Conservation (phyloP, 2,797 vertebrate genomes). For the Melanotaenia boesemani region DNA sequence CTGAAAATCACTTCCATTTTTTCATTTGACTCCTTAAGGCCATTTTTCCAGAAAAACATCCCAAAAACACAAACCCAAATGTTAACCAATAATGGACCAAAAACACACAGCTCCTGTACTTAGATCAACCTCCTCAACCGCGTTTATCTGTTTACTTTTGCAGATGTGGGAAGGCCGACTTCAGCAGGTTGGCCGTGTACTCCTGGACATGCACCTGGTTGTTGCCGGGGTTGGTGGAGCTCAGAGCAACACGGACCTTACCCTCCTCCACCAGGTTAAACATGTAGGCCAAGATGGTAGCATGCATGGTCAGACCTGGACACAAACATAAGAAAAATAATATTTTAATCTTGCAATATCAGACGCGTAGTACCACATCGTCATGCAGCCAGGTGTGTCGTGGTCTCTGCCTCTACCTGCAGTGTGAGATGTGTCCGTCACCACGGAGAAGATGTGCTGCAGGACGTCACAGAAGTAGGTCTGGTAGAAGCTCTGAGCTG, state of each 20-base stretch:
- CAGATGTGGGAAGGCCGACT: slow-evolving; percentile 97
- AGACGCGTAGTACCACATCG: neutral
- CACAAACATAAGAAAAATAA: neutral
- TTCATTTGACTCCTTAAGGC: too few relatives aligned
- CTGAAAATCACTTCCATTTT: too few relatives aligned
- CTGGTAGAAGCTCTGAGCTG: slow-evolving; percentile 98
- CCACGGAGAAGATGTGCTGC: slow-evolving; percentile 98
- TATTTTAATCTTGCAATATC: too few relatives aligned
- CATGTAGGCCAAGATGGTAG: slow-evolving; percentile 98
- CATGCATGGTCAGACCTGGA: slow-evolving; percentile 97
- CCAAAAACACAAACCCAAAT: too few relatives aligned
- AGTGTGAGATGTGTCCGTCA: slow-evolving; percentile 97
- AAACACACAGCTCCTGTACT: too few relatives aligned
- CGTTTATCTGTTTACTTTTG: slow-evolving; percentile 87
- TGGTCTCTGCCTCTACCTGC: slow-evolving; percentile 82
- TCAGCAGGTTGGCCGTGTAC: slow-evolving; percentile 97
- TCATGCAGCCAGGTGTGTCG: neutral
- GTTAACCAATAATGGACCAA: too few relatives aligned
- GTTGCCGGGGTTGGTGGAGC: slow-evolving; percentile 89
- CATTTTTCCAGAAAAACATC: too few relatives aligned
- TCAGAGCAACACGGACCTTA: slow-evolving; percentile 92
- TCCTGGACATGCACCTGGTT: slow-evolving; percentile 98
- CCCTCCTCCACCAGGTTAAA: slow-evolving; percentile 98
- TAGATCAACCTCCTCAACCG: too few relatives aligned
- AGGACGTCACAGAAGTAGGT: slow-evolving; percentile 98